Evolutionary conservation across 2,113 vertebrate species (phyloP).

Genomic region (Pelecanoides urinatrix): DNA sequence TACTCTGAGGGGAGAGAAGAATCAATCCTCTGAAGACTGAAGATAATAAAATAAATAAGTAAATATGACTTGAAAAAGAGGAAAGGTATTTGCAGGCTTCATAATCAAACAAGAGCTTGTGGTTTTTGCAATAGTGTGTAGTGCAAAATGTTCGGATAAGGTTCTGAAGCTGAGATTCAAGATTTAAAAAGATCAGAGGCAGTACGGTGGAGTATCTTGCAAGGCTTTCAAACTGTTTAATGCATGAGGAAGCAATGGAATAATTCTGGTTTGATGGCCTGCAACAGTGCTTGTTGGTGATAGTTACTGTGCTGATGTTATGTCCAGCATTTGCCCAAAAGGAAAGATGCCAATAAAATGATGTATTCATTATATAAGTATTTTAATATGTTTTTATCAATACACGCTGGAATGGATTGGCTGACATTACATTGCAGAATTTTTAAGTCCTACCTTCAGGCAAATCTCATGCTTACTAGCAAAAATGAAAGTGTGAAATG

Average conservation of each 20-base stretch:
- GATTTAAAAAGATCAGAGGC: neutral
- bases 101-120: neutral
- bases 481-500: conserved; percentile 98
- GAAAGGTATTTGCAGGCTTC: neutral
- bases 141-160: neutral
- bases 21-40: neutral
- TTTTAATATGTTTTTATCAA: conserved; percentile 72
- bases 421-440: conserved; percentile 87
- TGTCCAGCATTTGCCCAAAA: conserved; percentile 31
- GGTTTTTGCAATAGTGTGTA: neutral
- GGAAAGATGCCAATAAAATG: conserved; percentile 54
- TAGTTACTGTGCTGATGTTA: conserved; percentile 2
- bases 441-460: conserved; percentile 94
- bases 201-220: neutral
- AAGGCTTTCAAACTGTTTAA: conserved; percentile 7
- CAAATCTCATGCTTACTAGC: conserved; percentile 88
- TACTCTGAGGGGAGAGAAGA: neutral
- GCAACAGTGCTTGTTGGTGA: conserved; percentile 4
- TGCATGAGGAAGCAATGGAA: neutral
- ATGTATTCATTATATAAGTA: conserved; percentile 70
- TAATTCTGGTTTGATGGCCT: conserved; percentile 1
- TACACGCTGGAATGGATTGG: conserved; percentile 67
- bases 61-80: neutral
- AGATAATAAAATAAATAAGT: neutral
- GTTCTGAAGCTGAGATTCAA: neutral